Conservation (phyloP, 2,113 vertebrate species). For the Lucifuga dentata region DNA sequence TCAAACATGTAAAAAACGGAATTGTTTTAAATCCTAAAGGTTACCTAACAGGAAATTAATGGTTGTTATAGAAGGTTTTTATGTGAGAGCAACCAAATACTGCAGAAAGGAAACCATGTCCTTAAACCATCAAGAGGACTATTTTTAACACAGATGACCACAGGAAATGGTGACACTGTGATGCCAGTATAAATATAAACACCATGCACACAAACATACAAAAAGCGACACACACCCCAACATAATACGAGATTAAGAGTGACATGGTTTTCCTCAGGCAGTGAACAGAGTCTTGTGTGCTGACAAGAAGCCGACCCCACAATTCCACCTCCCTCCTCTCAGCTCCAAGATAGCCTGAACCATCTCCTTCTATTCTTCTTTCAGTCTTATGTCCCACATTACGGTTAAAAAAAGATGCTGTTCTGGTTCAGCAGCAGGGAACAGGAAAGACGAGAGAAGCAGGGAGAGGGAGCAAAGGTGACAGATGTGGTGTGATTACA, state of each 20-base stretch:
- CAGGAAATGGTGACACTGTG: constrained; percentile 27
- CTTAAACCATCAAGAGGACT: constrained; percentile 14
- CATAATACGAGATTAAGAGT: constrained; percentile 60
- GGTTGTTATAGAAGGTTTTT: not conserved
- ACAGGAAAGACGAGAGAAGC: not conserved
- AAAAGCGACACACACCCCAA: constrained; percentile 21
- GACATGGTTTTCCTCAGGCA: constrained; percentile 65
- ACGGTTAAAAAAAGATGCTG: constrained; percentile 22
- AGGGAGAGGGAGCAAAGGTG: constrained; percentile 11
- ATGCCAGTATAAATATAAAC: constrained; percentile 28
- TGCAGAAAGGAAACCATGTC: not conserved
- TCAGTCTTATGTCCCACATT: constrained; percentile 5
- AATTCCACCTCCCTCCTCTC: constrained; percentile 28
- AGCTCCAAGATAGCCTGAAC: constrained; percentile 17
- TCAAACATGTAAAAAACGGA: not conserved
- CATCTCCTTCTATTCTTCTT: constrained; percentile 2
- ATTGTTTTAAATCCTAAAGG: not conserved
- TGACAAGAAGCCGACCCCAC: constrained; percentile 49
- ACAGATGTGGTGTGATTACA: not conserved
- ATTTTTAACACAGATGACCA: constrained; percentile 48
- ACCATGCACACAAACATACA: constrained; percentile 17
- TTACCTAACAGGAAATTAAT: not conserved
- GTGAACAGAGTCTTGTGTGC: constrained; percentile 36
- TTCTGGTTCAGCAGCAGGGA: constrained; percentile 10
- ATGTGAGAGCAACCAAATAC: not conserved